Base-by-base conservation (phyloP, 2,888 invertebrate species). In the Cryptus armator region DNA sequence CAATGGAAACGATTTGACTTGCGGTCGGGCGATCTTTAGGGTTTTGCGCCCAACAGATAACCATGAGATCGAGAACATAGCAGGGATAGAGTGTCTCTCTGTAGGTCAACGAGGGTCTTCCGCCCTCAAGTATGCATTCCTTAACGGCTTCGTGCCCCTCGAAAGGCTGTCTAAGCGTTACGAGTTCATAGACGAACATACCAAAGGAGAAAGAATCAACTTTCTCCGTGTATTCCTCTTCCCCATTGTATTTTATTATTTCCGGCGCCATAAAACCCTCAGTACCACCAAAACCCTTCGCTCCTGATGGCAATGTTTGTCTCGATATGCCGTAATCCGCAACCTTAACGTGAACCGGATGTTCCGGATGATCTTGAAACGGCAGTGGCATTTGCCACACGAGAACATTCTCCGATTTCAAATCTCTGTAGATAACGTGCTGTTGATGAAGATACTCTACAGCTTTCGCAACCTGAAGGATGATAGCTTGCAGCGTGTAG, bases 181-280 rank as follows among this genome's bases (percentile, higher is more conserved):
- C 94, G 87, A 99, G 95, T 94, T 99, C 99, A 94, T 99, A 99
- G 89, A 99, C 95, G 92, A 99, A 97, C 99, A 99, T 99, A 19
- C 99, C 99, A 94, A 99, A 99, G 0, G 99, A 99, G 94, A 99
- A 99, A 89, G 99, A 99, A 93, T 99, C 99, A 81, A 99, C 99
- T 95, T 99, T 99, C 92, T 99, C 99, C 0, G 99, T 99, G 90
- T 99, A 99, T 90, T 99, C 99, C 93, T 99, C 99, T 93, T 99
- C 99, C 0, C 99, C 99, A 93, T 99, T 99, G 94, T 98, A 99
- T 68, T 98, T 96, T 95, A 99, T 98, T 87, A 99, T 99, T 95
- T 99, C 99, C 0, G 99, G 99, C 2, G 99, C 99, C 98, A 99
- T 99, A 93, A 99, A 99, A 0, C 99, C 99, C 94, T 99, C 99